Percentiles rank a stretch among this genome's conserved stretches.
These are phyloP conservation scores for Vimba vimba DNA, from an alignment of 2,113 vertebrate species.

Conservation along the genomic window DNA sequence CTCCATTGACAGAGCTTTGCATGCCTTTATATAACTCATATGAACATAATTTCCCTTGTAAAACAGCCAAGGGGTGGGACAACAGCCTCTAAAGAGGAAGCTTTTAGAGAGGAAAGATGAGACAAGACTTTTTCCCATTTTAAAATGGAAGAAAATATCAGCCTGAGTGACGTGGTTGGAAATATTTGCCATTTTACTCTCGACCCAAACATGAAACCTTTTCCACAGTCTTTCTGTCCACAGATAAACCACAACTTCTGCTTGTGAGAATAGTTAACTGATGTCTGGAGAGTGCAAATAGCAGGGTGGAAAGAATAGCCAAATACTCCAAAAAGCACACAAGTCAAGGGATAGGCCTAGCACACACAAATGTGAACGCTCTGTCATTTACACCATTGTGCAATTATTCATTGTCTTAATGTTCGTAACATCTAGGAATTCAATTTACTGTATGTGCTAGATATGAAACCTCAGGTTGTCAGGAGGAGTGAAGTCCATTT, in stretches of 20 bases:
- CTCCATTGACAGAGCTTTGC: neutral
- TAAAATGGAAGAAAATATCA: slow-evolving; percentile 4
- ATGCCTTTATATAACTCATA: slow-evolving; percentile 42
- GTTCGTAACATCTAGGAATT: neutral
- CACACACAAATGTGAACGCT: neutral
- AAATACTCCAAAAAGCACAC: neutral
- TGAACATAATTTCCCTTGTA: slow-evolving; percentile 43
- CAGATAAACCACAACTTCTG: neutral
- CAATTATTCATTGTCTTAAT: neutral
- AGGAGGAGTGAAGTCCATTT: slow-evolving; percentile 4
- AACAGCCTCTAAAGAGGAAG: slow-evolving; percentile 34
- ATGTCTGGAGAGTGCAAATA: slow-evolving; percentile 30
- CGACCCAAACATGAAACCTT: neutral
- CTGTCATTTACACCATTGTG: neutral
- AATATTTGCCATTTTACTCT: neutral
- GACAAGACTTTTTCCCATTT: slow-evolving; percentile 17
- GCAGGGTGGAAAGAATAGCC: slow-evolving; percentile 17
- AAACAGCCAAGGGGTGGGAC: slow-evolving; percentile 35
- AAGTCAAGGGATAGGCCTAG: neutral
- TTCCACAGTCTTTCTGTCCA: slow-evolving; percentile 24
- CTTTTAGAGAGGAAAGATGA: slow-evolving; percentile 32
- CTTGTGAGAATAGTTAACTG: slow-evolving; percentile 7
- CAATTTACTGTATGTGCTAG: neutral
- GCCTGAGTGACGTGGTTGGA: neutral
- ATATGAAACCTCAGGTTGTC: neutral